These are phyloP conservation scores for Carcina quercana DNA, from an alignment of 2,888 invertebrate genomes.

Conservation along the genomic window DNA sequence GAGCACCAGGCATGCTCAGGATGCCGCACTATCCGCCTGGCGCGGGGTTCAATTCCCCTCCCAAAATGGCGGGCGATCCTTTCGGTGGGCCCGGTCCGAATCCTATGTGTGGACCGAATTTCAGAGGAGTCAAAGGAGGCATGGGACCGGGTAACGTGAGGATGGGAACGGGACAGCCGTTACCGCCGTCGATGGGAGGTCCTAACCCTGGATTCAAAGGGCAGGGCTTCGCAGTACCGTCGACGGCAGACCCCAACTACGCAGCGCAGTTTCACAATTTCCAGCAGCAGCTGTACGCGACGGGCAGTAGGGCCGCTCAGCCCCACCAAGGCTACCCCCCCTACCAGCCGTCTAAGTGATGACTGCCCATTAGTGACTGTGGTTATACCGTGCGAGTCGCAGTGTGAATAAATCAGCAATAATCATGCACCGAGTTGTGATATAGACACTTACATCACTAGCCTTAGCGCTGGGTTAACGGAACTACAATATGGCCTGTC, in stretches of 20 bases:
- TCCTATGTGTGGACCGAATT: constrained; percentile 49
- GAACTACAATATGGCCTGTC: constrained; percentile 22
- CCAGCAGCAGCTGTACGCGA: constrained; percentile 95
- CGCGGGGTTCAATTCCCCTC: constrained; percentile 64
- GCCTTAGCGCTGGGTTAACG: constrained; percentile 8
- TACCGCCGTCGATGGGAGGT: constrained; percentile 87
- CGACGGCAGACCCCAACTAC: constrained; percentile 92
- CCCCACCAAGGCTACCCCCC: constrained; percentile 64
- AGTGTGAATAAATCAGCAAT: not conserved
- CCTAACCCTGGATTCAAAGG: constrained; percentile 80
- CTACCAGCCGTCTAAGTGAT: constrained; percentile 68
- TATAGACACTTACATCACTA: constrained; percentile 5
- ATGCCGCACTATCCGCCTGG: constrained; percentile 68
- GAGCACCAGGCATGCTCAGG: constrained; percentile 52
- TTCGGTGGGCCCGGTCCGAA: constrained; percentile 37
- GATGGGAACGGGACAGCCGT: constrained; percentile 78
- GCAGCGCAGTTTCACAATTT: constrained; percentile 97
- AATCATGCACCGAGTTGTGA: constrained; percentile 1
- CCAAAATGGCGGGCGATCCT: constrained; percentile 53
- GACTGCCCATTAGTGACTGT: constrained; percentile 18
- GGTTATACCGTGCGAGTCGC: constrained; percentile 5
- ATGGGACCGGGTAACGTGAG: constrained; percentile 47
- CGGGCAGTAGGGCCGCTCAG: constrained; percentile 66
- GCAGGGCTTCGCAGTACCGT: constrained; percentile 88
- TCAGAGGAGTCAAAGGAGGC: constrained; percentile 55